These are phyloP conservation scores for Motacilla tschutschensis DNA, from an alignment of 2,113 vertebrate species.

Conservation along the genomic window DNA sequence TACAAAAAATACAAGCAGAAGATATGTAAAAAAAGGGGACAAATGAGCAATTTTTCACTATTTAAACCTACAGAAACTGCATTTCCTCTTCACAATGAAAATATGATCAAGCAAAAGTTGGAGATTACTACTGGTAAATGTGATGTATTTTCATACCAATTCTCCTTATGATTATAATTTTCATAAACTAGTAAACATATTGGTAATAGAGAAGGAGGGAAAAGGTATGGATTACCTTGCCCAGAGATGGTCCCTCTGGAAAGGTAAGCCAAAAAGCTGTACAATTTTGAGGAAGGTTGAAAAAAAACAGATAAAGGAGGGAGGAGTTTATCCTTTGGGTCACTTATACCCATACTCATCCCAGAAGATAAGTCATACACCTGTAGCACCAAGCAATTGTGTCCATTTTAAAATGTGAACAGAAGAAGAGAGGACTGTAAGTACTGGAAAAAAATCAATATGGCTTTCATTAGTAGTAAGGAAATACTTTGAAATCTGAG, in stretches of 20 bases:
- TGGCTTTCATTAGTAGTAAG: background rate
- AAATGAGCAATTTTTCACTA: background rate
- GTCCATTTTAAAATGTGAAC: background rate
- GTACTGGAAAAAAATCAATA: background rate
- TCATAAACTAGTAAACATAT: background rate
- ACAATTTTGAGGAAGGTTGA: background rate
- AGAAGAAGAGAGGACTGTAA: background rate
- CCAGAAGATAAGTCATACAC: background rate
- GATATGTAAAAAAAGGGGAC: background rate
- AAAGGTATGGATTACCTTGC: background rate
- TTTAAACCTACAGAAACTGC: background rate
- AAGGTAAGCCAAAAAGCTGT: background rate
- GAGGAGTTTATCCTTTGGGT: background rate
- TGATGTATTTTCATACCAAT: background rate
- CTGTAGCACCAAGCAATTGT: background rate
- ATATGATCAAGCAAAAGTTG: background rate
- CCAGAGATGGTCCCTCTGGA: background rate
- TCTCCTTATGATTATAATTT: background rate
- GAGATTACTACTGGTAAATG: background rate
- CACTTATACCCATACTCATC: background rate
- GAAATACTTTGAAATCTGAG: background rate
- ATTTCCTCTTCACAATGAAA: background rate
- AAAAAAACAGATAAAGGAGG: background rate
- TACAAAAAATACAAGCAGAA: background rate
- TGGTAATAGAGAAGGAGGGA: background rate